These are phyloP conservation scores for Ochotona princeps DNA, from an alignment of 2,113 vertebrate species.

Conservation along the genomic window DNA sequence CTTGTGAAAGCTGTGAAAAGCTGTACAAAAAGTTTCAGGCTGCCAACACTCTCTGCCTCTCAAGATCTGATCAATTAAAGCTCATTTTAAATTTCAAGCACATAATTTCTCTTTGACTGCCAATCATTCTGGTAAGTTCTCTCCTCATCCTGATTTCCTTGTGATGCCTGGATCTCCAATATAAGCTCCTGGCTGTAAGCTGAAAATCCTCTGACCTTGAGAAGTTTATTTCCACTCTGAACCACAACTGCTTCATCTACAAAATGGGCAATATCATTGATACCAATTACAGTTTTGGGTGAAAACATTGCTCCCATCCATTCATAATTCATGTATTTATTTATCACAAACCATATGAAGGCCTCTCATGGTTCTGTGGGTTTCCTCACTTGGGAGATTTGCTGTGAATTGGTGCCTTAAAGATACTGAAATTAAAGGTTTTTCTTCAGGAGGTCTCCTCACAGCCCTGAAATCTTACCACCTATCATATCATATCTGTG, in stretches of 20 bases:
- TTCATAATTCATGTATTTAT: not conserved
- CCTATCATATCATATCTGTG: not conserved
- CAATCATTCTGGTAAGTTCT: not conserved
- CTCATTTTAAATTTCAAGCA: not conserved
- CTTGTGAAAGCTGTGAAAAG: not conserved
- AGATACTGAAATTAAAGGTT: not conserved
- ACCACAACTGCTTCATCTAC: not conserved
- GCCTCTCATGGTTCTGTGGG: not conserved
- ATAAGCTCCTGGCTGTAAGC: not conserved
- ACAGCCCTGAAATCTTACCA: not conserved
- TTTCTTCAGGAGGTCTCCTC: not conserved
- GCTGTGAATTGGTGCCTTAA: accelerated
- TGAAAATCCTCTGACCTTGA: not conserved
- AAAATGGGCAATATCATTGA: not conserved
- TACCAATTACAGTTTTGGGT: not conserved
- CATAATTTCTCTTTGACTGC: not conserved
- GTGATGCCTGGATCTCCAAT: not conserved
- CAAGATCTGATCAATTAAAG: not conserved
- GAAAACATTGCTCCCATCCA: not conserved
- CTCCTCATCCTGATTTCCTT: not conserved
- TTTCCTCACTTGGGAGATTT: not conserved
- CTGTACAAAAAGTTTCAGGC: not conserved
- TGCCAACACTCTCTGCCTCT: not conserved
- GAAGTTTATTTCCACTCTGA: not conserved
- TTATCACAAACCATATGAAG: not conserved